Conservation (phyloP, 1,140 invertebrate genomes). For the Drosophila subobscura region DNA sequence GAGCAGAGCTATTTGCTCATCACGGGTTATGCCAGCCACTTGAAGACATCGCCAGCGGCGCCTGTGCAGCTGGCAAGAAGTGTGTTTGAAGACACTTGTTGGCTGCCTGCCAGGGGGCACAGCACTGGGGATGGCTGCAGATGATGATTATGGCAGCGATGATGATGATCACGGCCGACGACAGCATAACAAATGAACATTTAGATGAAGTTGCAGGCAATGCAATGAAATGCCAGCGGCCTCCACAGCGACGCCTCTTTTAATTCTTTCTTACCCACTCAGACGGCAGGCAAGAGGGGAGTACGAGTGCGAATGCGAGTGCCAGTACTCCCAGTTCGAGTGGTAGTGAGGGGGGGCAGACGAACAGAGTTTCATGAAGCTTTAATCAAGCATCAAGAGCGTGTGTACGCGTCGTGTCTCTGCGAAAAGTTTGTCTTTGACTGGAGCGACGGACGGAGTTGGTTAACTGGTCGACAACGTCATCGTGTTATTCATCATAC, state of each 20-base stretch:
- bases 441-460: conserved; percentile 27
- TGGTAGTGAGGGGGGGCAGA: conserved; percentile 1
- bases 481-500: conserved; percentile 58
- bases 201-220: conserved; percentile 72
- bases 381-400: conserved; percentile 75
- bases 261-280: conserved; percentile 15
- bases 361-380: conserved; percentile 40
- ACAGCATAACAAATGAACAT: conserved; percentile 81
- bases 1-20: not conserved
- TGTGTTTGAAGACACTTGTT: conserved; percentile 79
- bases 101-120: conserved; percentile 58
- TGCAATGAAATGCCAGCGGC: conserved; percentile 50
- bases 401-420: conserved; percentile 5
- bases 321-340: conserved; percentile 1
- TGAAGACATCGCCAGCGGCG: conserved; percentile 62
- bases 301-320: conserved; percentile 31
- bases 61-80: conserved; percentile 60
- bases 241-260: conserved; percentile 16
- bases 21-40: conserved; percentile 43
- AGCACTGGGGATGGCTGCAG: conserved; percentile 26
- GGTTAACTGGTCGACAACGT: conserved; percentile 40
- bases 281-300: conserved; percentile 5
- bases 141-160: conserved; percentile 36
- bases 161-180: conserved; percentile 60
- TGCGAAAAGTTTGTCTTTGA: conserved; percentile 41